Evolutionary conservation across 2,113 vertebrate genomes (phyloP).

Genomic region (Sphyrna mokarran): DNA sequence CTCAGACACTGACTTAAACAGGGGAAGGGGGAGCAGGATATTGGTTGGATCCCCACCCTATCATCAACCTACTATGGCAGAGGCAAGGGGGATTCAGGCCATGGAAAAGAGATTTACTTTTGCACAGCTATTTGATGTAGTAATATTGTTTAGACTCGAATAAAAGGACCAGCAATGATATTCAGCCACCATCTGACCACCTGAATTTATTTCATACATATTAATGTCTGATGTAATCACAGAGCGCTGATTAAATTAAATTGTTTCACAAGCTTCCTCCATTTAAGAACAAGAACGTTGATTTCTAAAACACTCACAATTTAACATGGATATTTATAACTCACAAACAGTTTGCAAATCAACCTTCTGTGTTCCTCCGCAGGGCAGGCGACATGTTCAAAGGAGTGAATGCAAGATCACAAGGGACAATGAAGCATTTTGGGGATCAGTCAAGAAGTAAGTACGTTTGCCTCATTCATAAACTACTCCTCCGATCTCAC

Average conservation of each 20-base stretch:
- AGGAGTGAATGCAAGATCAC: background rate
- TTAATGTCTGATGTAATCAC: background rate
- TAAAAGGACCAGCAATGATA: background rate
- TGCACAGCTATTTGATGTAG: background rate
- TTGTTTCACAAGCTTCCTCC: background rate
- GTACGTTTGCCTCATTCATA: background rate
- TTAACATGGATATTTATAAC: background rate
- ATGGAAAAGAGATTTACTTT: background rate
- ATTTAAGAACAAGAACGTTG: background rate
- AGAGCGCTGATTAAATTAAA: background rate
- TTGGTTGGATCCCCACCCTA: too few relatives aligned
- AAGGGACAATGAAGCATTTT: background rate
- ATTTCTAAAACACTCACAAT: background rate
- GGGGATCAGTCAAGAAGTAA: background rate
- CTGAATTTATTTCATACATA: background rate
- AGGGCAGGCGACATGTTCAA: background rate
- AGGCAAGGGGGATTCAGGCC: too few relatives aligned
- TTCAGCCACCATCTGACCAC: background rate
- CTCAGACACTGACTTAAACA: too few relatives aligned
- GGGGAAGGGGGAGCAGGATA: too few relatives aligned
- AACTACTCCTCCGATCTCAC: background rate
- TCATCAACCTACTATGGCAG: too few relatives aligned
- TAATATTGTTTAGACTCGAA: background rate
- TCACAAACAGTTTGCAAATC: background rate
- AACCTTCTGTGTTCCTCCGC: background rate